These are phyloP conservation scores for Monochamus alternatus DNA, from an alignment of 2,888 invertebrate genomes.

Conservation along the genomic window DNA sequence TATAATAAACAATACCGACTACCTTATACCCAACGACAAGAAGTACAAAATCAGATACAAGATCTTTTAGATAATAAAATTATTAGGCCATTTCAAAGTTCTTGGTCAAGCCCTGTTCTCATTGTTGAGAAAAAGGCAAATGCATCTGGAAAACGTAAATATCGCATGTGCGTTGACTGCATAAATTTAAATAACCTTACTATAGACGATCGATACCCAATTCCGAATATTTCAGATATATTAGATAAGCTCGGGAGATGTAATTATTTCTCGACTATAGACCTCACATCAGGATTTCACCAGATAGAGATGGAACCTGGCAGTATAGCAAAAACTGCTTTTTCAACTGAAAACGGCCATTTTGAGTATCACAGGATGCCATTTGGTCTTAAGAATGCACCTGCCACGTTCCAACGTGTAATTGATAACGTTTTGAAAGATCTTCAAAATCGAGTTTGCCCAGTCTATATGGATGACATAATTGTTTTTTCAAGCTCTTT, in stretches of 20 bases:
- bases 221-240: constrained; percentile 1
- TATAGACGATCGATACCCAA: no score
- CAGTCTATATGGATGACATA: constrained; percentile 52
- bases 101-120: no score
- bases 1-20: no score
- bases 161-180: no score
- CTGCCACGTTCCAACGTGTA: constrained; percentile 52
- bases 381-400: constrained; percentile 56
- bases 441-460: constrained; percentile 43
- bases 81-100: no score
- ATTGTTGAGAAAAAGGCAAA: no score
- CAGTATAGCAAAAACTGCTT: constrained; percentile 37
- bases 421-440: constrained; percentile 53
- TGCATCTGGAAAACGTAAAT: no score
- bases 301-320: constrained; percentile 43
- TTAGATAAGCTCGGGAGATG: background rate
- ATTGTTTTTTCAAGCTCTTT: background rate
- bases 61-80: no score
- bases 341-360: constrained; percentile 38
- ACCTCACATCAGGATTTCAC: no score
- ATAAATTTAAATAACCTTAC: no score
- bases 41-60: no score
- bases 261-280: background rate
- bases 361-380: constrained; percentile 52
- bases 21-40: no score